phyloP scores from a whole-genome alignment of 2,888 invertebrate genomes.

The Erebia palarica region DNA sequence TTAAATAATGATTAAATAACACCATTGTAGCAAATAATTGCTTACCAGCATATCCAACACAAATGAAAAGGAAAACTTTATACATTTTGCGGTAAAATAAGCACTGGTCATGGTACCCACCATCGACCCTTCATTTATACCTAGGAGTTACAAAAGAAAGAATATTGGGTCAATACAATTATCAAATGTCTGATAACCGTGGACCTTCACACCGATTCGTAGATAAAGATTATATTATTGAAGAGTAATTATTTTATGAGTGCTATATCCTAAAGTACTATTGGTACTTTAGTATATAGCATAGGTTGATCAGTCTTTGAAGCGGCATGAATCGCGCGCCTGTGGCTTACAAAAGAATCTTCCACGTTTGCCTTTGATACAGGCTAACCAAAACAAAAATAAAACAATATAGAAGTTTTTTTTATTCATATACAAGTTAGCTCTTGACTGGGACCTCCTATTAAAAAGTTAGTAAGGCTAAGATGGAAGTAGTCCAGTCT shows the following conservation, averaged over 20 bases:
- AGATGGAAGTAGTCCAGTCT: no score
- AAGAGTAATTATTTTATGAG: slow-evolving; percentile 25
- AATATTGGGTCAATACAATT: slow-evolving; percentile 67
- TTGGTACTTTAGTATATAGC: no score
- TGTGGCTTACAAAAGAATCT: no score
- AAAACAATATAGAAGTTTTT: no score
- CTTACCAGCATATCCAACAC: slow-evolving; percentile 52
- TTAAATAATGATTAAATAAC: background rate
- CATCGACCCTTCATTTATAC: slow-evolving; percentile 58
- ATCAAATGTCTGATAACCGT: slow-evolving; percentile 62
- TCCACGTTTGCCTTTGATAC: no score
- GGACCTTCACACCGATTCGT: slow-evolving; percentile 67
- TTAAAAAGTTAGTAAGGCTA: no score
- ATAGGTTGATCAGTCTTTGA: no score
- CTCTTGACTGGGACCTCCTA: no score
- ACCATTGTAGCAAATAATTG: background rate
- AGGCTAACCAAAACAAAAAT: no score
- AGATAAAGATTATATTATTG: slow-evolving; percentile 37
- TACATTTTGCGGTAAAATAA: slow-evolving; percentile 51
- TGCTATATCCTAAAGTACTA: background rate
- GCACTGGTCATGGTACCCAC: slow-evolving; percentile 40
- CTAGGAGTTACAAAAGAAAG: slow-evolving; percentile 59
- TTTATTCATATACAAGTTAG: no score
- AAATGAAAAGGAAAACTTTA: slow-evolving; percentile 44
- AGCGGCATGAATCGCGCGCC: no score